Percentiles rank a stretch among this genome's conserved stretches.
Conservation (phyloP, 2,113 vertebrate genomes). For the Struthidea cinerea region DNA sequence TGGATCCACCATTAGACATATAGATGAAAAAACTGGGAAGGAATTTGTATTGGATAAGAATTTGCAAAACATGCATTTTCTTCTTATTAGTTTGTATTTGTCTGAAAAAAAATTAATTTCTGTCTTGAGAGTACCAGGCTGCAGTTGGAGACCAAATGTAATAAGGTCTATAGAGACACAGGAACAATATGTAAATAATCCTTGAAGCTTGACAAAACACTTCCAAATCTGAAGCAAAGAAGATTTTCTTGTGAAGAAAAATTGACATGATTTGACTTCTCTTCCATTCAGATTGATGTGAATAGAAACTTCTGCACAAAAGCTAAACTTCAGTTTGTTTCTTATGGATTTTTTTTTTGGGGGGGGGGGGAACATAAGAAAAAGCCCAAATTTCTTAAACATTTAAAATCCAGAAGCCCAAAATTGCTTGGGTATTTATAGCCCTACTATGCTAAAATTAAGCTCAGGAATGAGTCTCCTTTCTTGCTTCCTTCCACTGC, state of each 20-base stretch:
- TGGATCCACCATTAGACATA: background rate
- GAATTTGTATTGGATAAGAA: background rate
- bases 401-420: background rate
- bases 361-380: background rate
- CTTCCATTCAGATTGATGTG: background rate
- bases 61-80: background rate
- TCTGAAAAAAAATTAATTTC: background rate
- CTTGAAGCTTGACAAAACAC: background rate
- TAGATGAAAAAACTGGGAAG: background rate
- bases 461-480: accelerated
- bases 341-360: background rate
- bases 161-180: background rate
- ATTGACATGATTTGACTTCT: background rate
- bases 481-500: background rate
- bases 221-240: background rate
- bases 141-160: background rate
- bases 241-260: background rate
- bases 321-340: background rate
- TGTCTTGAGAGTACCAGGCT: background rate
- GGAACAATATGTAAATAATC: background rate
- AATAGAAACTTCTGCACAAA: background rate
- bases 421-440: background rate
- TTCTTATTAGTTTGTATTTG: background rate
- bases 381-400: background rate
- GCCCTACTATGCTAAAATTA: background rate